These are phyloP conservation scores for Adelges cooleyi DNA, from an alignment of 1,140 invertebrate species.

Conservation along the genomic window DNA sequence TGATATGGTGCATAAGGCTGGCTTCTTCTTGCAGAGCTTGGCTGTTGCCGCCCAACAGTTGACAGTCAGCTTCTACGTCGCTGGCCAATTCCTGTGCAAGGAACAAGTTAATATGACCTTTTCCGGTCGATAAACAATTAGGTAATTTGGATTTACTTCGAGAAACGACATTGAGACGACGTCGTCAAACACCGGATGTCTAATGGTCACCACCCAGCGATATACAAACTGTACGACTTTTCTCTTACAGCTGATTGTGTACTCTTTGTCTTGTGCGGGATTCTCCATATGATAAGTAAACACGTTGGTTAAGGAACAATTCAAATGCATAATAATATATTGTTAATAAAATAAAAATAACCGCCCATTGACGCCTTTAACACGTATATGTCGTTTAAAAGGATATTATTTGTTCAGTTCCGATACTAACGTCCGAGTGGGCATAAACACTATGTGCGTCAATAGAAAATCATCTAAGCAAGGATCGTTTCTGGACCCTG, in stretches of 20 bases:
- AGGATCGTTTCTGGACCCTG: constrained; percentile 45
- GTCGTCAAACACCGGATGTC: constrained; percentile 65
- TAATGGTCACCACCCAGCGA: constrained; percentile 59
- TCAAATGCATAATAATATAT: not conserved
- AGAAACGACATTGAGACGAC: constrained; percentile 15
- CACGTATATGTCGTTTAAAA: constrained; percentile 38
- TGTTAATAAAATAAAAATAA: constrained; percentile 11
- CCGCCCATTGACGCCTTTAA: not conserved
- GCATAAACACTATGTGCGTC: constrained; percentile 80
- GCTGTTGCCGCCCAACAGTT: constrained; percentile 42
- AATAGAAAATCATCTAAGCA: constrained; percentile 77
- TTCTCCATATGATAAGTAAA: constrained; percentile 48
- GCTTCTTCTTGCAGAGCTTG: constrained; percentile 43
- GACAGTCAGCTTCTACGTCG: constrained; percentile 52
- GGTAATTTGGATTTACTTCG: constrained; percentile 39
- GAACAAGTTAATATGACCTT: too few species aligned
- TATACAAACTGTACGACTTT: constrained; percentile 69
- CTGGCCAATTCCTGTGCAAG: constrained; percentile 50
- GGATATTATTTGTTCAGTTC: constrained; percentile 67
- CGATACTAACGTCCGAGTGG: constrained; percentile 59
- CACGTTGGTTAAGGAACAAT: constrained; percentile 40
- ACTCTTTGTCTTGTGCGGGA: constrained; percentile 53
- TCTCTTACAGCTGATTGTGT: constrained; percentile 58
- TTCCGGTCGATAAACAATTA: too few species aligned
- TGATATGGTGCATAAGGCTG: constrained; percentile 53